Evolutionary conservation across 2,797 vertebrate genomes (phyloP).

Genomic region (Tapirus indicus): DNA sequence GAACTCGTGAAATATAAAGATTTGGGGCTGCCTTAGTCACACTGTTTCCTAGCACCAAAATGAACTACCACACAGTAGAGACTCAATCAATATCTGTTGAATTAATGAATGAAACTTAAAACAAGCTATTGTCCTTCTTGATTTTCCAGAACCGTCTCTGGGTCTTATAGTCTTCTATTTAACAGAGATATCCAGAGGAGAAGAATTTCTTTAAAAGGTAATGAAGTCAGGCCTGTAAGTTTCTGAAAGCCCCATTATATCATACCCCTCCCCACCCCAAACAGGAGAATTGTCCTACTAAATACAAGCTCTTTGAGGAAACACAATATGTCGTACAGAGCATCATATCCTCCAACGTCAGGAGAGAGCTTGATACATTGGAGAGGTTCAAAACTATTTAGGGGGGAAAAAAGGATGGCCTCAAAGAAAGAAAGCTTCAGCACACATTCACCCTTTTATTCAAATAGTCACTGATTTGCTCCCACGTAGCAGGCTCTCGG

Average conservation of each 20-base stretch:
- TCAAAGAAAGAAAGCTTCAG: neutral
- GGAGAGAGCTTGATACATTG: neutral
- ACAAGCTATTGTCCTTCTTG: neutral
- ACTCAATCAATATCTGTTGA: neutral
- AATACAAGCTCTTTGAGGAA: neutral
- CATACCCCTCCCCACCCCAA: neutral
- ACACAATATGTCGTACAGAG: neutral
- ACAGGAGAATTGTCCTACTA: neutral
- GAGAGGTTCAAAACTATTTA: neutral
- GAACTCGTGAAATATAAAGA: neutral
- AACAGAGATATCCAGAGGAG: neutral
- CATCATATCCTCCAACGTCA: neutral
- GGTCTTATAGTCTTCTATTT: neutral
- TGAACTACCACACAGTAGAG: neutral
- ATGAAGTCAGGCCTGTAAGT: neutral
- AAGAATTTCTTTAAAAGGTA: neutral
- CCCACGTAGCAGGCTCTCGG: neutral
- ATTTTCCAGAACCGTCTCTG: neutral
- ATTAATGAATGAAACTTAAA: constrained; percentile 12
- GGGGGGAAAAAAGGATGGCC: neutral
- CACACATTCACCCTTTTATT: neutral
- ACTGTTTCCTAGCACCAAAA: neutral
- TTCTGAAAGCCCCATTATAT: neutral
- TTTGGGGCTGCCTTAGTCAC: neutral
- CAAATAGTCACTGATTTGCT: neutral